Conservation (phyloP, 2,113 vertebrate species). For the Leuciscus idus region DNA sequence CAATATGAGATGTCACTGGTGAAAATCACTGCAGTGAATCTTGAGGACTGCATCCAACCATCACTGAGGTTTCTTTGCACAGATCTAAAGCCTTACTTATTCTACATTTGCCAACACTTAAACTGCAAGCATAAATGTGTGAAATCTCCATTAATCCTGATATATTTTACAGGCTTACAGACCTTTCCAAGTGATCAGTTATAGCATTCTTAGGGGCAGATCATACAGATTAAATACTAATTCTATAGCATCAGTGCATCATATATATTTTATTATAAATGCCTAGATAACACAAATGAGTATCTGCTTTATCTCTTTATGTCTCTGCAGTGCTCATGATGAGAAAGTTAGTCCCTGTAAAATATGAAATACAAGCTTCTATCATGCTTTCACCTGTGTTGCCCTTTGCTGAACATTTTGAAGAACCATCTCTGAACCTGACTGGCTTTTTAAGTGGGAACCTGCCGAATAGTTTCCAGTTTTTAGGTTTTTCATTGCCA, state of each 20-base stretch:
- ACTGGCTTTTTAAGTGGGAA: neutral
- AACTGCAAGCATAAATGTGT: neutral
- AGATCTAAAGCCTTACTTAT: neutral
- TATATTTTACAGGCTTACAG: neutral
- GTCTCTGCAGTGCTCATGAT: neutral
- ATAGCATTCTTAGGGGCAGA: neutral
- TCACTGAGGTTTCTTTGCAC: neutral
- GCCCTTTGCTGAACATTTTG: neutral
- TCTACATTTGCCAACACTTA: neutral
- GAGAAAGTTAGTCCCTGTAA: too few species aligned
- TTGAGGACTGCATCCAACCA: neutral
- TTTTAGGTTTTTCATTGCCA: neutral
- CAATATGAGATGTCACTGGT: neutral
- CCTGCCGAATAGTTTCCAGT: neutral
- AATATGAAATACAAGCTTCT: neutral
- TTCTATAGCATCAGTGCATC: neutral
- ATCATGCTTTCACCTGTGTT: neutral
- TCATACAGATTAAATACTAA: neutral
- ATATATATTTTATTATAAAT: neutral
- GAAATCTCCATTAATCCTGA: neutral
- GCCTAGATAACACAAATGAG: neutral
- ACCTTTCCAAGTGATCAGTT: neutral
- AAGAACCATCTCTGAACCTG: neutral
- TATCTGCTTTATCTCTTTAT: neutral
- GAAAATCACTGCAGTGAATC: constrained; percentile 19